Evolutionary conservation across 2,888 invertebrate species (phyloP), one percentile per base, ranked within the genome.

Genomic region (Thecophora atra): DNA sequence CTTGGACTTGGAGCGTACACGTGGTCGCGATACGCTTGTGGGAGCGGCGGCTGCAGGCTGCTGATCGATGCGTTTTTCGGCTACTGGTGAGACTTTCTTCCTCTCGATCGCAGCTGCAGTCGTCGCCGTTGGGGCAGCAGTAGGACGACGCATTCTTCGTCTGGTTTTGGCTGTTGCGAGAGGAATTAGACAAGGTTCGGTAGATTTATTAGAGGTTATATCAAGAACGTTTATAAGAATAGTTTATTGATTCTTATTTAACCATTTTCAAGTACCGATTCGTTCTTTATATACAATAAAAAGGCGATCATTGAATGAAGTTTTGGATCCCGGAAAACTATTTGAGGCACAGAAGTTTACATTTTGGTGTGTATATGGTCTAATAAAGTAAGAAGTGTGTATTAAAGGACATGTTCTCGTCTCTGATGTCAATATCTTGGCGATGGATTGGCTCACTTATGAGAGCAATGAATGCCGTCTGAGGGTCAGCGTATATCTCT

Each of bases 1-100:
- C 75, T 84, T 85, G 82, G 89, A 84, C 84, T 91, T 86, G 77
- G 90, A 81, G 83, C 91, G 87, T 84, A 93, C 89, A 86, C 93
- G 89, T 85, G 90, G 88, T 87, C 93, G 89, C 85, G 90, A 88
- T n/a, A 91, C 90, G 47, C 78, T 78, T 1, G 80, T 80, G n/a
- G 82, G 77, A 62, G 79, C 76, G 13, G 70, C 90, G 87, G 73
- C 90, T 11, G 71, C 90, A 87, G 73, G 90, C 88, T 73, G 90
- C 88, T 84, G 91, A 89, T 87, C 92, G 88, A 84, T 91, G 88
- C 82, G 87, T 83, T 82, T 83, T 76, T 82, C 83, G 60, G 80
- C 84, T 0, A 51, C 64, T 70, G 79, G 77, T 5, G 80, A 79
- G 62, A 79, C 78, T 71, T 77, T 86, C 77, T 83, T 84, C 13